These are phyloP conservation scores for Endomychus coccineus DNA, from an alignment of 2,888 invertebrate genomes.

Conservation along the genomic window DNA sequence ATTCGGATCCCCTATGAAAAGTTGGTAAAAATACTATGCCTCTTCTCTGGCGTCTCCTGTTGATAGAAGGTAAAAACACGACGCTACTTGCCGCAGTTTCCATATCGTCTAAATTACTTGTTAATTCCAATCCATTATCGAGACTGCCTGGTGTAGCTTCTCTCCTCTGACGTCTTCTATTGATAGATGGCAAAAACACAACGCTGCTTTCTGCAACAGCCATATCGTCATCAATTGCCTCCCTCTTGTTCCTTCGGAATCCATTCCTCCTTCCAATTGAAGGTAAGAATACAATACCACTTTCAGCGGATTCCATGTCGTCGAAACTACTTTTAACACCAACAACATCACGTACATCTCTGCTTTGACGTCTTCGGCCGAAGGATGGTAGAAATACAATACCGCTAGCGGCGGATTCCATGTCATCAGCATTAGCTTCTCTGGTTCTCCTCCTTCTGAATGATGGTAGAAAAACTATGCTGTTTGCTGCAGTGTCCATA, in stretches of 20 bases:
- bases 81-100: neutral
- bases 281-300: slow-evolving; percentile 1
- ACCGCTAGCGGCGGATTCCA: neutral
- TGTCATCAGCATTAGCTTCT: neutral
- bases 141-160: neutral
- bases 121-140: no score
- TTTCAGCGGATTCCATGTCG: neutral
- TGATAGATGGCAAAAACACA: neutral
- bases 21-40: no score
- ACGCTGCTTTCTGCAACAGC: neutral
- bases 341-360: neutral
- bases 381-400: neutral
- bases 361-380: neutral
- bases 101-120: neutral
- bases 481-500: slow-evolving; percentile 1
- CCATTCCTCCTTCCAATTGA: neutral
- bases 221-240: neutral
- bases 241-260: neutral
- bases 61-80: neutral
- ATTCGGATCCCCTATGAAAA: no score
- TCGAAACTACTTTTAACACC: no score
- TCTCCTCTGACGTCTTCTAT: neutral
- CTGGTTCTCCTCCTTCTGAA: neutral
- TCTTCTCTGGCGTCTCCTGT: neutral
- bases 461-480: slow-evolving; percentile 1